Base-by-base conservation (phyloP, 2,113 vertebrate genomes). In the Glaucomys volans region DNA sequence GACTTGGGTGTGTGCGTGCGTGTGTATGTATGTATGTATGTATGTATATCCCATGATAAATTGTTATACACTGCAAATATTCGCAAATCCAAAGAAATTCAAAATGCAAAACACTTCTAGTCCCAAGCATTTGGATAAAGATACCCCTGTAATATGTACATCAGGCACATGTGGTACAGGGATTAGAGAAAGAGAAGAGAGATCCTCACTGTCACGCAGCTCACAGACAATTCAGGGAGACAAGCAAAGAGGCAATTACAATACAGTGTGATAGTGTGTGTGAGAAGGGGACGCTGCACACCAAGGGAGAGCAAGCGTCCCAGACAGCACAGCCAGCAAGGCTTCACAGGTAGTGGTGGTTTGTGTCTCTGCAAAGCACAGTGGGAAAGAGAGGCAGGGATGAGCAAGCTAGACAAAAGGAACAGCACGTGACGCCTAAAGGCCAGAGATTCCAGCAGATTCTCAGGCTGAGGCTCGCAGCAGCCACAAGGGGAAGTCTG, bases 301-400 rank as follows among this genome's bases (percentile, higher is more conserved):
- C 8, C 12, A 32, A 6, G 10, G 14, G 10, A 16, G 67, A 6
- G 54, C 28, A 12, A 2, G 0, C 35, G 0, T 24, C 57, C 52
- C 22, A 44, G 26, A 77, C 57, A 4, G 20, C 44, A 24, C 8
- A 6, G 2, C 12, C n/a, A 7, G 30, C 4, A 28, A 52, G 79
- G 6, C 26, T 8, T 8, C 66, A 14, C 2, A 18, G 50, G 30
- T 14, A 35, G 37, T 20, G 26, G n/a, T 35, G 26, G 17, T 37
- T 59, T 82, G 11, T 0, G 40, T 22, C 54, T 30, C 16, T 5
- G 57, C 14, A 67, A n/a, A 59, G 77, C 28, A 30, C 62, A 28
- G 2, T 28, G 74, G 82, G 37, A 13, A 22, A n/a, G 52, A 79
- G 24, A 32, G 24, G 57, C 64, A 52, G 20, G 42, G 54, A 44